A percentile compares a stretch with the other conserved stretches of the same genome.
Evolutionary conservation across 2,797 vertebrate genomes (phyloP).

Genomic region (Tinamus major): DNA sequence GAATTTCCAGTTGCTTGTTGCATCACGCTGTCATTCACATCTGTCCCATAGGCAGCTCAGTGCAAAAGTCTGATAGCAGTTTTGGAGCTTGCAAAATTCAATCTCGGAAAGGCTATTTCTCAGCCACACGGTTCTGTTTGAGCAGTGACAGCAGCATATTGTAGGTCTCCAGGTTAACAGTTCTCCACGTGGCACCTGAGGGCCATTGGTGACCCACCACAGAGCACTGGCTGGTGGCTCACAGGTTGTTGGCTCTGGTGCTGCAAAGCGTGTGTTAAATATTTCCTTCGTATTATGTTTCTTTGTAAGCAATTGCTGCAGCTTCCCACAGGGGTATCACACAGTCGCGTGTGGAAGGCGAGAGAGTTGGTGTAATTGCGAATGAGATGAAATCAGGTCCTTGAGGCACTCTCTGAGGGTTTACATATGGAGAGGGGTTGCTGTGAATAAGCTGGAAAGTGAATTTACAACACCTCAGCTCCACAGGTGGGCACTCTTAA

Average conservation of each 20-base stretch:
- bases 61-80: neutral
- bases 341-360: neutral
- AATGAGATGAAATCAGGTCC: neutral
- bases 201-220: neutral
- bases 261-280: neutral
- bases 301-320: neutral
- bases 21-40: constrained; percentile 8
- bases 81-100: neutral
- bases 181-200: neutral
- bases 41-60: neutral
- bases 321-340: constrained; percentile 28
- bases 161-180: constrained; percentile 24
- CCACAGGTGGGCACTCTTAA: constrained; percentile 65
- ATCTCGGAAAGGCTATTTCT: neutral
- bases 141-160: neutral
- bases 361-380: neutral
- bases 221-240: constrained; percentile 8
- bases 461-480: constrained; percentile 38
- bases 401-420: neutral
- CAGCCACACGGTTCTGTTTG: neutral
- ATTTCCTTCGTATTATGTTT: constrained; percentile 22
- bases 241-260: neutral
- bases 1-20: constrained; percentile 34
- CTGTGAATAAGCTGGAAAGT: neutral
- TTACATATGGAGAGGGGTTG: neutral